Evolutionary conservation across 2,797 vertebrate species (phyloP).

Genomic region (Amniataba percoides): DNA sequence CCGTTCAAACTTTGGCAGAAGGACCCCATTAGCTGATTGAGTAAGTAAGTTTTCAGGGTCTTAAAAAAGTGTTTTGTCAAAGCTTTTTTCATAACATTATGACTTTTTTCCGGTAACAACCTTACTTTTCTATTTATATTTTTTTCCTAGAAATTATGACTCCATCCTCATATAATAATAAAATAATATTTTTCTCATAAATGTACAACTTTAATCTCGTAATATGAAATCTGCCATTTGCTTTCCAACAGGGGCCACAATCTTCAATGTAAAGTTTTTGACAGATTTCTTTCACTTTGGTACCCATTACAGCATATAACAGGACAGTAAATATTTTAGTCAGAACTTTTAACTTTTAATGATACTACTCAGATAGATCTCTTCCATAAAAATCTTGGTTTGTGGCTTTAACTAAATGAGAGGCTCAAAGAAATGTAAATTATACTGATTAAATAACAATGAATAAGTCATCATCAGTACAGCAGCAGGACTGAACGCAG

Average conservation of each 20-base stretch:
- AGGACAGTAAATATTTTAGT: background rate
- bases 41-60: background rate
- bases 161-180: background rate
- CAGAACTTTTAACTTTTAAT: background rate
- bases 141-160: background rate
- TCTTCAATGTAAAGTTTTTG: background rate
- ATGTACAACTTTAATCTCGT: background rate
- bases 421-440: background rate
- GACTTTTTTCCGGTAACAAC: background rate
- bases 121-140: background rate
- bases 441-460: background rate
- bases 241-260: background rate
- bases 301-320: background rate
- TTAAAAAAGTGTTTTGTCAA: background rate
- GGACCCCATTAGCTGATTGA: background rate
- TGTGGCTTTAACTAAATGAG: background rate
- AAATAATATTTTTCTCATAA: background rate
- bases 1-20: background rate
- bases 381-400: background rate
- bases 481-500: background rate
- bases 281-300: background rate
- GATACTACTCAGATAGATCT: background rate
- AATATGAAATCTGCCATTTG: background rate
- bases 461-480: background rate
- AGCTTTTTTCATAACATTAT: background rate